Evolutionary conservation across 2,113 vertebrate species (phyloP).

Genomic region (Tretioscincus oriximinensis): DNA sequence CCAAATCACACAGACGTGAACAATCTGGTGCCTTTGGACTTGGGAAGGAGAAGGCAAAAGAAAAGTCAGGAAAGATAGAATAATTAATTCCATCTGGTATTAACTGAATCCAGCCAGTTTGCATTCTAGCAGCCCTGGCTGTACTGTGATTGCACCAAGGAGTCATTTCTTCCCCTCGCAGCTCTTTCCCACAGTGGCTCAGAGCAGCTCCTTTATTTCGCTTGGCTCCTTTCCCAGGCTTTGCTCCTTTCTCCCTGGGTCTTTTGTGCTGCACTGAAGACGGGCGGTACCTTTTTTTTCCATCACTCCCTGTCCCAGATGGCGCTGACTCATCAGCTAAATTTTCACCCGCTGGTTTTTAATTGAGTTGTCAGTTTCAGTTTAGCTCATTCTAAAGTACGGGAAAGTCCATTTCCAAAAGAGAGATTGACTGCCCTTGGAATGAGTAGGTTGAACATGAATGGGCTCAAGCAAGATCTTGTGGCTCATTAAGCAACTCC

Average conservation of each 20-base stretch:
- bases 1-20: conserved; percentile 12
- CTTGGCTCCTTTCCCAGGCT: conserved; percentile 34
- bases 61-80: not conserved
- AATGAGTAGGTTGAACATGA: not conserved
- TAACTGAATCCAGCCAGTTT: conserved; percentile 13
- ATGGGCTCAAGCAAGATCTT: not conserved
- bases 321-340: conserved; percentile 56
- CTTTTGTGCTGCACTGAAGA: conserved; percentile 34
- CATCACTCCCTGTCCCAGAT: conserved; percentile 61
- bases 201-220: conserved; percentile 32
- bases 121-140: not conserved
- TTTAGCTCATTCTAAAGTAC: not conserved
- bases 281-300: conserved; percentile 55
- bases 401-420: not conserved
- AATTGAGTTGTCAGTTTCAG: conserved; percentile 17
- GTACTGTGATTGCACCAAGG: not conserved
- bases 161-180: not conserved
- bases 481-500: not conserved
- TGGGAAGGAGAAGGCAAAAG: not conserved
- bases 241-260: conserved; percentile 42
- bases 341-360: conserved; percentile 34
- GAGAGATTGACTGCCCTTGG: not conserved
- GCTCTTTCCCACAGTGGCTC: conserved; percentile 50
- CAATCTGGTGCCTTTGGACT: not conserved
- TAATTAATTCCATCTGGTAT: conserved; percentile 10